Conservation (phyloP, 2,113 vertebrate species). For the Odontophorus gujanensis region DNA sequence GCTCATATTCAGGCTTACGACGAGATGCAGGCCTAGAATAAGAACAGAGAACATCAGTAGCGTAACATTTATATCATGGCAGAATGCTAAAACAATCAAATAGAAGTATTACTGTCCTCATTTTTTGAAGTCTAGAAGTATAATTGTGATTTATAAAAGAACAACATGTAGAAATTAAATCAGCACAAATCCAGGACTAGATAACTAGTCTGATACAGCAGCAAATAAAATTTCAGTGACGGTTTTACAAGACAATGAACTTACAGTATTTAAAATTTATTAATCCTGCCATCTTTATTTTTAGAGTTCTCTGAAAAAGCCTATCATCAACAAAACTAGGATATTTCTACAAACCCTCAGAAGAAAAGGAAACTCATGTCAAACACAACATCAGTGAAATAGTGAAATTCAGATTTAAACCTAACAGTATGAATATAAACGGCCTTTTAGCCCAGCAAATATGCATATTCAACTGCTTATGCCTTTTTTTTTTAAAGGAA, state of each 20-base stretch:
- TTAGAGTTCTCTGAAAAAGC: neutral
- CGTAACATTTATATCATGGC: accelerated
- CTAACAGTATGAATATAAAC: neutral
- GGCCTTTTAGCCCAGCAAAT: neutral
- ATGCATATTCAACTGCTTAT: neutral
- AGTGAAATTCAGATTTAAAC: neutral
- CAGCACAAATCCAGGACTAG: neutral
- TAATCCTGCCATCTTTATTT: neutral
- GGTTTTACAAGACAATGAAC: neutral
- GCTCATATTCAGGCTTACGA: conserved; percentile 83
- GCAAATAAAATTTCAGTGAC: neutral
- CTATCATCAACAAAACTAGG: neutral
- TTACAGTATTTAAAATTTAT: neutral
- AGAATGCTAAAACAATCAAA: neutral
- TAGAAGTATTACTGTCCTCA: neutral
- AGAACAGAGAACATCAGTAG: neutral
- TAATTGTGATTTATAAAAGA: neutral
- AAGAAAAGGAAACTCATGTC: neutral
- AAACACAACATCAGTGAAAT: neutral
- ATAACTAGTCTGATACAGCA: neutral
- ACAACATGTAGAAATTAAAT: neutral
- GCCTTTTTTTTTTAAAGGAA: neutral
- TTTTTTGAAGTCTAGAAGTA: neutral
- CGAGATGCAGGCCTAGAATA: conserved; percentile 79
- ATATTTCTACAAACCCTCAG: neutral